Evolutionary conservation across 2,888 invertebrate genomes (phyloP).

Genomic region (Conchocele bisecta): DNA sequence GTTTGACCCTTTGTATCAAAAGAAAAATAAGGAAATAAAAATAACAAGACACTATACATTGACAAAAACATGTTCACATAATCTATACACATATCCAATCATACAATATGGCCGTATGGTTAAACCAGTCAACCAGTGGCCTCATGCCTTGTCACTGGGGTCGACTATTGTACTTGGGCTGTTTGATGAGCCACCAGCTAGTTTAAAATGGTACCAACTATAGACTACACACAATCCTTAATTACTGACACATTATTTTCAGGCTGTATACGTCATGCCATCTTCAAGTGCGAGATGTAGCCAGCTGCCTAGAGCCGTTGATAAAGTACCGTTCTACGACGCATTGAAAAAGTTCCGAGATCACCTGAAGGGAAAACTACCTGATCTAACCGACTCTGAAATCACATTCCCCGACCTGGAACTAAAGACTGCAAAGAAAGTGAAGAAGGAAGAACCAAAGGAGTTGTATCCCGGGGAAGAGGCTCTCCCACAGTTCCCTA

Average conservation of each 20-base stretch:
- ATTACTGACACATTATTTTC: conserved; percentile 82
- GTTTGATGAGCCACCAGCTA: too few relatives aligned
- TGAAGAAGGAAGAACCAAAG: conserved; percentile 50
- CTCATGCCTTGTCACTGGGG: too few relatives aligned
- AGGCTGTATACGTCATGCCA: conserved; percentile 99
- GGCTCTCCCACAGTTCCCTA: conserved; percentile 3
- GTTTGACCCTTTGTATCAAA: too few relatives aligned
- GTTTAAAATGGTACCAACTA: too few relatives aligned
- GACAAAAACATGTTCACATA: too few relatives aligned
- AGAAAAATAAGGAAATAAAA: too few relatives aligned
- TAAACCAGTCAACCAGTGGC: too few relatives aligned
- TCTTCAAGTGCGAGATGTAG: conserved; percentile 98
- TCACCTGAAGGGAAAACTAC: conserved; percentile 91
- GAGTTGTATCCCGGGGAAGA: conserved; percentile 12
- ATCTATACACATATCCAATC: too few relatives aligned
- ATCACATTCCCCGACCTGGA: conserved; percentile 81
- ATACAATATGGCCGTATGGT: too few relatives aligned
- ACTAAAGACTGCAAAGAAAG: conserved; percentile 71
- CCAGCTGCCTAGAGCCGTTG: conserved; percentile 97
- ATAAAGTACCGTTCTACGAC: conserved; percentile 98
- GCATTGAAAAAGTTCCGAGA: conserved; percentile 97
- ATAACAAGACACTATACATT: too few relatives aligned
- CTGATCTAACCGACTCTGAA: conserved; percentile 76
- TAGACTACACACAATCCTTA: too few relatives aligned
- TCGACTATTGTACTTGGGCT: too few relatives aligned